Evolutionary conservation across 2,113 vertebrate genomes (phyloP), one percentile per base, ranked within the genome.

Genomic region (Eudyptes chrysolophus): DNA sequence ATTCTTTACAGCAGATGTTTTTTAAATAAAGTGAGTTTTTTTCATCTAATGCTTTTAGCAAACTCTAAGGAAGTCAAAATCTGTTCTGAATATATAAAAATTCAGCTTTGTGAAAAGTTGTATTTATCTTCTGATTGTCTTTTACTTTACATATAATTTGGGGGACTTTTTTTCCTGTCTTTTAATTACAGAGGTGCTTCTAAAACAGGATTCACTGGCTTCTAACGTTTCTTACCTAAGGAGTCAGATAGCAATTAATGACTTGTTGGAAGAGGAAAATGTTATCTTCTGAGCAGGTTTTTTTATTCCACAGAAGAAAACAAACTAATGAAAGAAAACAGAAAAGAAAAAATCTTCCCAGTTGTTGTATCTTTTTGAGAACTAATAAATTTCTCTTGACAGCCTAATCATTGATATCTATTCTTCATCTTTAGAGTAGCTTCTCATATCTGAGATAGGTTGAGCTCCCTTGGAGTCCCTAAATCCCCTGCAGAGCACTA

Each of bases 1-100:
- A 97, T 97, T 96, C 75, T 88, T 81, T 66, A 75, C 36, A 89
- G 58, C 94, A 96, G 92, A 94, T 96, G 90, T 69, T 94, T 95
- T 96, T 97, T 44, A 75, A 94, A 97, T 94, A 60, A 80, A 92
- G 49, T 30, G 26, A 6, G 0, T 0, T 4, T 72, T 82, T 94
- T 80, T 57, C 30, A 54, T 92, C 34, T 94, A 93, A 96, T 96
- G 78, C 13, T 86, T 97, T 96, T 96, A 96, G 49, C 91, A 95
- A 85, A 95, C 81, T 79, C n/a, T 87, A 76, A 81, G 81, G 70
- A 96, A 91, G 65, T 85, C 4, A 87, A 79, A 95, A 89, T 85
- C 36, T 93, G 38, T 76, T 92, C 19, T 74, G 66, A 70, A 93
- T 66, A 79, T 51, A 81, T 68, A 44, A 92, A 83, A 90, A 66